Base-by-base conservation (phyloP, 2,113 vertebrate genomes). In the Capricornis sumatraensis region DNA sequence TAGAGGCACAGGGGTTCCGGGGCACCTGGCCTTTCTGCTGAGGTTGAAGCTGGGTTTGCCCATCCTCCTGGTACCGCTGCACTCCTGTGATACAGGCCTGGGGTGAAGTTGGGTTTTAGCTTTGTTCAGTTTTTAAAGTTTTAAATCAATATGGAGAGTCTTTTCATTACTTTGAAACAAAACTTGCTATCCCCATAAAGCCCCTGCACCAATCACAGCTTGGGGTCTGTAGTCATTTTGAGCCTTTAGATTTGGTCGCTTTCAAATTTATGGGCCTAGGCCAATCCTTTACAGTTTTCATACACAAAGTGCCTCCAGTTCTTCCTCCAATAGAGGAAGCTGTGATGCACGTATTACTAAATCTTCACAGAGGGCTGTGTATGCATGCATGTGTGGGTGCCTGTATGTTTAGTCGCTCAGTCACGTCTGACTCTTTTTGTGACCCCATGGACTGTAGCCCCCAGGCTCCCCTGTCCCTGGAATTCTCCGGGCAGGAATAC, bases 291-390 rank as follows among this genome's bases (percentile, higher is more conserved):
- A 30, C 10, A 58, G 71, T 2, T 43, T 21, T 52, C 17, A 53
- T 21, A 50, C 53, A 60, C 7, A 2, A 7, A 67, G 28, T 1
- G 4, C 10, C 21, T 84, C 57, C 11, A 30, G 23, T 47, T 15
- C 2, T 43, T 30, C 19, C 10, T 85, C 19, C 6, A 15, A 19
- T 1, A 58, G 82, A n/a, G 36, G 17, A 58, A 58, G 19, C 27
- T 1, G 12, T 36, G 50, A 47, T 25, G 23, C 19, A 3, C 1
- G 7, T 6, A 2, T 17, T 21, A 4, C 11, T 88, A 3, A 11
- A 2, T 5, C 40, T 25, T 86, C 71, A n/a, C 5, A 15, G 52
- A 64, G 7, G 62, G 52, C 16, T 36, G 67, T 23, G n/a, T 7
- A 3, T 14, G 12, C 2, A 6, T 43, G 71, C 40, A 4, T 43